Evolutionary conservation across 2,888 invertebrate genomes (phyloP).

Genomic region (Amiota communis): DNA sequence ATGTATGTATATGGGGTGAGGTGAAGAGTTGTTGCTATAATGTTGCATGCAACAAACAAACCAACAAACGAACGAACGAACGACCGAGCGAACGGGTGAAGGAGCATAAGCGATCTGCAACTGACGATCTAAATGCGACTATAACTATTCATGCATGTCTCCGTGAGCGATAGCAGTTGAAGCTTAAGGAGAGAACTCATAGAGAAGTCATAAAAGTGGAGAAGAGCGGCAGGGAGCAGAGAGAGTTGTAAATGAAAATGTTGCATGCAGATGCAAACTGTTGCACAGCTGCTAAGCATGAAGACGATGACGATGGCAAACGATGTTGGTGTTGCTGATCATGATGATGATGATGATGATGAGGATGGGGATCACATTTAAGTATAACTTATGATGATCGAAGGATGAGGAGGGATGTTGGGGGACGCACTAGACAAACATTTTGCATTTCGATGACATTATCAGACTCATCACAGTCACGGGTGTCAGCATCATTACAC

Average conservation of each 20-base stretch:
- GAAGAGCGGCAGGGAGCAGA: no score
- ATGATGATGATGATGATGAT: neutral
- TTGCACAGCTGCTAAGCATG: constrained; percentile 19
- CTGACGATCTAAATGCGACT: constrained; percentile 23
- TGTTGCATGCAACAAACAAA: constrained; percentile 46
- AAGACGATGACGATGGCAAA: neutral
- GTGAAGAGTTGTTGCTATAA: constrained; percentile 52
- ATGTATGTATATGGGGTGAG: neutral
- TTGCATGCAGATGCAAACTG: constrained; percentile 24
- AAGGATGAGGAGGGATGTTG: neutral
- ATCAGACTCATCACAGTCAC: constrained; percentile 25
- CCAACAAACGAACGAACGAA: neutral
- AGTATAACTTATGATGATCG: neutral
- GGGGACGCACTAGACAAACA: neutral
- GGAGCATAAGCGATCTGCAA: neutral
- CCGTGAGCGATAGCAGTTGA: constrained; percentile 2
- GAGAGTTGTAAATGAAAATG: no score
- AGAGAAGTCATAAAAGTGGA: neutral
- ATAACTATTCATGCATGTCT: constrained; percentile 23
- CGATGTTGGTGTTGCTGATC: neutral
- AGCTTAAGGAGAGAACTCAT: neutral
- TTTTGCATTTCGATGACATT: constrained; percentile 20
- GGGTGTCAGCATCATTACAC: constrained; percentile 25
- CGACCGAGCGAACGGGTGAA: neutral
- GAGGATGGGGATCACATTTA: neutral